Percentiles rank a stretch among this genome's conserved stretches.
Conservation (phyloP, 2,113 vertebrate species). For the Saguinus imperator region DNA sequence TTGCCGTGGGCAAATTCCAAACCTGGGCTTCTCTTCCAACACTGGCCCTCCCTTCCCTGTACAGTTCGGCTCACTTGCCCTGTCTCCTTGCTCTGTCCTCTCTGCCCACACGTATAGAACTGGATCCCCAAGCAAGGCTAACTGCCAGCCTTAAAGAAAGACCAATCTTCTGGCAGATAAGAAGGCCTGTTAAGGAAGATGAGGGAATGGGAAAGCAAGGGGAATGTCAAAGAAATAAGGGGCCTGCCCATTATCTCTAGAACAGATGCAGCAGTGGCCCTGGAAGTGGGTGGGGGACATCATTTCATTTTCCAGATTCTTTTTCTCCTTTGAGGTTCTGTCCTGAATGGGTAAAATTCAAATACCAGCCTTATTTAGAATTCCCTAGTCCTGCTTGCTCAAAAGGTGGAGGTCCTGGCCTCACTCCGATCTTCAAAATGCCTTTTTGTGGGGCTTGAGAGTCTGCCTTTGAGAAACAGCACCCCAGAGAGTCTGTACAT, state of each 20-base stretch:
- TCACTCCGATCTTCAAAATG: background rate
- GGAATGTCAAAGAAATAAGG: background rate
- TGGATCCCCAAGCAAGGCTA: background rate
- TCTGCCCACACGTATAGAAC: background rate
- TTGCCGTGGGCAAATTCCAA: background rate
- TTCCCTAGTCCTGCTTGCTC: background rate
- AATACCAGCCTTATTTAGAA: constrained; percentile 2
- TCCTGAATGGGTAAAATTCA: background rate
- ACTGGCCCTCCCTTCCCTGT: background rate
- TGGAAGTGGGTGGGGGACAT: background rate
- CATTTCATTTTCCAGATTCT: background rate
- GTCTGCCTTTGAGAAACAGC: background rate
- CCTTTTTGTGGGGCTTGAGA: background rate
- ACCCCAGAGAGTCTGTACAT: background rate
- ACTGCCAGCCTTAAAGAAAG: background rate
- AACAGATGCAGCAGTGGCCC: background rate
- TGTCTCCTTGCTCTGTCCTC: background rate
- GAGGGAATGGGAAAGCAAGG: background rate
- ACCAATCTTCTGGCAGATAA: background rate
- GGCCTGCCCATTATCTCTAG: background rate
- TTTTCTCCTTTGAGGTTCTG: background rate
- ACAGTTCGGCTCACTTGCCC: background rate
- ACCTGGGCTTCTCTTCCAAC: background rate
- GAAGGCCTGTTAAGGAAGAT: background rate
- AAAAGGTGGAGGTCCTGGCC: constrained; percentile 20